Base-by-base conservation (phyloP, 2,888 invertebrate genomes). In the Lasioglossum pauxillum region DNA sequence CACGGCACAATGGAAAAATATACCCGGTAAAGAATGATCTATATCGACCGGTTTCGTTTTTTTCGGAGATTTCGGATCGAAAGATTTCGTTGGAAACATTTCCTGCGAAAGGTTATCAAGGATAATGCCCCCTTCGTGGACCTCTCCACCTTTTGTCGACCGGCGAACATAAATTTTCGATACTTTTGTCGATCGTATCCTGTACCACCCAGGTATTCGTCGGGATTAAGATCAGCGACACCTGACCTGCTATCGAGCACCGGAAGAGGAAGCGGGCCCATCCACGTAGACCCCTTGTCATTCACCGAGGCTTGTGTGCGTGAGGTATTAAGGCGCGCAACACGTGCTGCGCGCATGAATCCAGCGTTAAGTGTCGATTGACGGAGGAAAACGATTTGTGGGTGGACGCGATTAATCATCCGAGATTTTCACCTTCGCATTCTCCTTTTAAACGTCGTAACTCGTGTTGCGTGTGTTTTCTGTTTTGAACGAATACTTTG, bases 191-290 rank as follows among this genome's bases (percentile, higher is more conserved):
- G 73, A 73, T 91, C 85, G 85, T 83, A 91, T 90, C 89, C 90
- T 90, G 90, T 89, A 82, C 84, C 88, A 89, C 91, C 82, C 88
- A 83, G 53, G 72, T 79, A 82, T 90, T 82, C 80, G 80, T 72
- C 38, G 82, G 88, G 91, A 91, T 90, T 90, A 90, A 89, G 88
- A 91, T 91, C 90, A 75, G 87, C 85, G 91, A 87, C 90, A 90
- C 83, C 89, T 90, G 91, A 92, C 86, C 92, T 86, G 85, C 88
- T 89, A 85, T 90, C 89, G 91, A 89, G 44, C 81, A 85, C 91
- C 92, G 91, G 91, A 91, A 91, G 86, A 92, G 92, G 91, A 91
- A 91, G 87, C 89, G 82, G 87, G 8, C 81, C 82, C 82, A 73
- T 89, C 79, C 78, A 88, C 78, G 74, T 67, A 67, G 73, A 85